A percentile compares a stretch with the other conserved stretches of the same genome.
phyloP scores from a whole-genome alignment of 2,888 invertebrate species.

The Drepanosiphum platanoidis region DNA sequence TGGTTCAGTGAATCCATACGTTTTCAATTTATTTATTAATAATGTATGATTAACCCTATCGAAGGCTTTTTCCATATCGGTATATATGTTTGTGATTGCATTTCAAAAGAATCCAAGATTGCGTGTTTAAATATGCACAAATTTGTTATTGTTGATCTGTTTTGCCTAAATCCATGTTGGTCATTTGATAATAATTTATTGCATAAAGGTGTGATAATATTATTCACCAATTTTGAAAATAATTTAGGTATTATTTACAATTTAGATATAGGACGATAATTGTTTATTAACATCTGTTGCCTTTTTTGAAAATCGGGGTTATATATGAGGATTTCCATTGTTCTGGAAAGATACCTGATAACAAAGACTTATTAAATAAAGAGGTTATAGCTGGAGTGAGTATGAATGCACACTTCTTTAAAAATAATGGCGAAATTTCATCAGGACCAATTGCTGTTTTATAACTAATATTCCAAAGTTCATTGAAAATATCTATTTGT shows the following conservation, averaged over 20 bases:
- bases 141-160: conserved; percentile 19
- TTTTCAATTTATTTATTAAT: conserved; percentile 28
- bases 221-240: conserved; percentile 11
- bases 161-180: conserved; percentile 21
- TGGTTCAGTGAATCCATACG: conserved; percentile 13
- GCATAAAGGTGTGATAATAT: conserved; percentile 15
- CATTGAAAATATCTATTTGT: background rate
- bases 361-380: background rate
- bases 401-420: background rate
- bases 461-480: too few relatives aligned
- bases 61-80: conserved; percentile 26
- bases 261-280: conserved; percentile 4
- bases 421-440: background rate
- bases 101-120: conserved; percentile 15
- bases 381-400: too few relatives aligned
- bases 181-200: conserved; percentile 9
- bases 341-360: conserved; percentile 1
- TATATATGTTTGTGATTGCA: conserved; percentile 9
- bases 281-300: conserved; percentile 4
- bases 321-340: conserved; percentile 4
- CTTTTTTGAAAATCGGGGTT: conserved; percentile 1
- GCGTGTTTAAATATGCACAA: conserved; percentile 15
- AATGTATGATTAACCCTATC: conserved; percentile 24
- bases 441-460: background rate
- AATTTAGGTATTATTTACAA: conserved; percentile 5